phyloP scores from a whole-genome alignment of 2,888 invertebrate species.

The Chymomyza fuscimana region DNA sequence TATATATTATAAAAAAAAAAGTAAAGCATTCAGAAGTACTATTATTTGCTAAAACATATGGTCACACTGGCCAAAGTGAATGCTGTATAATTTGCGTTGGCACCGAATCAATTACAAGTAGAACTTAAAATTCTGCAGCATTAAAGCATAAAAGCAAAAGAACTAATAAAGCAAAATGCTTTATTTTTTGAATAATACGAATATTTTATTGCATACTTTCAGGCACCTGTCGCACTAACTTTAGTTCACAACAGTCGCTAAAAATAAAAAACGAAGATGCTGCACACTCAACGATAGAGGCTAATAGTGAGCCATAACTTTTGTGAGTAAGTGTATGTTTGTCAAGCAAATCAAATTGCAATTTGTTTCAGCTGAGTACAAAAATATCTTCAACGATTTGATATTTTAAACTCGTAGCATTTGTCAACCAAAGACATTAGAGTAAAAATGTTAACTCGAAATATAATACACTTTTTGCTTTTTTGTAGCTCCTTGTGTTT shows the following conservation, averaged over 20 bases:
- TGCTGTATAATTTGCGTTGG: too few relatives aligned
- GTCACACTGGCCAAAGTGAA: too few relatives aligned
- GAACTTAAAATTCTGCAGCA: too few relatives aligned
- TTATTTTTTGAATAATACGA: not conserved
- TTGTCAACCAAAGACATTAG: not conserved
- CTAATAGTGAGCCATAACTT: not conserved
- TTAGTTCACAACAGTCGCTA: not conserved
- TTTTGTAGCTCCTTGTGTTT: not conserved
- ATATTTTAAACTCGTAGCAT: not conserved
- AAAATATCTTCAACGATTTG: not conserved
- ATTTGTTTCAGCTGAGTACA: conserved; percentile 20
- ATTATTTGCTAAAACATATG: too few relatives aligned
- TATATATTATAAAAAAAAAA: too few relatives aligned
- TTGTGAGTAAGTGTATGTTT: not conserved
- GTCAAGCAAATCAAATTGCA: conserved; percentile 31
- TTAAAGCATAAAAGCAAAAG: too few relatives aligned
- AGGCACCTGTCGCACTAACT: not conserved
- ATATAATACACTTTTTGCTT: not conserved
- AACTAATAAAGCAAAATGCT: too few relatives aligned
- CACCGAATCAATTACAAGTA: too few relatives aligned
- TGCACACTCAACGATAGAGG: not conserved
- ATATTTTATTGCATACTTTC: conserved; percentile 1
- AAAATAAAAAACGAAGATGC: not conserved
- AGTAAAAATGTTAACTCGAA: not conserved
- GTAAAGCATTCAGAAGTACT: too few relatives aligned